A percentile compares a stretch with the other conserved stretches of the same genome.
Conservation (phyloP, 2,888 invertebrate genomes). For the Eristalis intricaria region DNA sequence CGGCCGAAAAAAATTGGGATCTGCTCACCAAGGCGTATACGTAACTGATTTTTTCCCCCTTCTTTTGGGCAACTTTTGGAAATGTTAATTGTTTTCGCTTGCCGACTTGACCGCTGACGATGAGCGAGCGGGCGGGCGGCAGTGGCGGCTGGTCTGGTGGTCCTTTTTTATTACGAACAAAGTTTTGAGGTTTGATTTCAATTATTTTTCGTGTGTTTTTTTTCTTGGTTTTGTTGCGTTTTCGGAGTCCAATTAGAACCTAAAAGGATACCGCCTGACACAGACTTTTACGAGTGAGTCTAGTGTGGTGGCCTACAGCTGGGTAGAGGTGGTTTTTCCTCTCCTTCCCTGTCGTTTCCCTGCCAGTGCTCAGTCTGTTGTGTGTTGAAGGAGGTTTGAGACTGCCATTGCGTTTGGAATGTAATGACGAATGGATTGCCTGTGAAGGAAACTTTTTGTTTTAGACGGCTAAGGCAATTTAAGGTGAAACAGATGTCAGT, state of each 20-base stretch:
- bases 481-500: no score
- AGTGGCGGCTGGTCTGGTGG: background rate
- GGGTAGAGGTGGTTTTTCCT: background rate
- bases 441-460: no score
- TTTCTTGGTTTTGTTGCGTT: background rate
- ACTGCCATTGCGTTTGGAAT: no score
- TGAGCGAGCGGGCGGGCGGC: background rate
- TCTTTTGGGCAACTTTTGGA: conserved; percentile 1
- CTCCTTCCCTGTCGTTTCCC: no score
- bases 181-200: conserved; percentile 12
- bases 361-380: no score
- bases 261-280: background rate
- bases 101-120: background rate
- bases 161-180: background rate
- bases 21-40: conserved; percentile 34
- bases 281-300: background rate
- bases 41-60: conserved; percentile 6
- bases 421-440: no score
- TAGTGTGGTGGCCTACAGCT: background rate
- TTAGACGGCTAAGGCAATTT: no score
- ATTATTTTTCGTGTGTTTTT: conserved; percentile 2
- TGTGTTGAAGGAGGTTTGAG: no score
- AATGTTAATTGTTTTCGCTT: conserved; percentile 22
- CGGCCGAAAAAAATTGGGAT: conserved; percentile 2
- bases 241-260: background rate